Evolutionary conservation across 2,888 invertebrate species (phyloP).

Genomic region (Lithodes maja): DNA sequence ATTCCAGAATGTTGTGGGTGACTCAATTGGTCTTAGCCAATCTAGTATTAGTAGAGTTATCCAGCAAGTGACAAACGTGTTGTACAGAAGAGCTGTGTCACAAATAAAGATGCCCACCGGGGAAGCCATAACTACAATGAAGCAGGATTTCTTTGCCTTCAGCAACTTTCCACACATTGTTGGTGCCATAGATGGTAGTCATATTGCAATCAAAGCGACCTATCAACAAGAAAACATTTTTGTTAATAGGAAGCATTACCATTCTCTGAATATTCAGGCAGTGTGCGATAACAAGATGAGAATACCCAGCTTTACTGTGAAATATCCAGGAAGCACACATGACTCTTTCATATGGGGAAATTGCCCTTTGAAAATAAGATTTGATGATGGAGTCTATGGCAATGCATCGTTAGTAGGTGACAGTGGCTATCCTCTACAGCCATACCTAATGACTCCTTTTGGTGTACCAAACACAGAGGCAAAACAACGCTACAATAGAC

Average conservation of each 20-base stretch:
- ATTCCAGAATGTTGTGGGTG: conserved; percentile 13
- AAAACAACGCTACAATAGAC: no score
- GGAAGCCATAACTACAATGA: not conserved
- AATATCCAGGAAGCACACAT: conserved; percentile 71
- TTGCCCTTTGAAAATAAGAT: conserved; percentile 37
- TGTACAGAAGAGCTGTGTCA: not conserved
- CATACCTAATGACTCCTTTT: no score
- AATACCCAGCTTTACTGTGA: conserved; percentile 68
- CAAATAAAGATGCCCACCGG: not conserved
- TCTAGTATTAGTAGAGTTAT: conserved; percentile 22
- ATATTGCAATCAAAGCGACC: conserved; percentile 70
- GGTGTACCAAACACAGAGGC: no score
- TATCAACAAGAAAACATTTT: conserved; percentile 59
- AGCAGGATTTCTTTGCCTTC: conserved; percentile 28
- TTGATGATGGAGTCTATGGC: conserved; percentile 49
- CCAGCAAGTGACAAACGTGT: not conserved
- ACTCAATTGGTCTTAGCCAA: conserved; percentile 18
- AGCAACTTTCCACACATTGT: conserved; percentile 71
- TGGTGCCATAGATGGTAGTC: conserved; percentile 71
- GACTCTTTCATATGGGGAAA: conserved; percentile 70
- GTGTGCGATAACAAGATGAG: conserved; percentile 57
- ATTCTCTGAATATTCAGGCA: conserved; percentile 72
- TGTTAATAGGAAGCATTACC: conserved; percentile 71
- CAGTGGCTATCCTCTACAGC: no score
- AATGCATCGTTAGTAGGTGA: conserved; percentile 65